Base-by-base conservation (phyloP, 2,888 invertebrate genomes). In the Himalopsyche anomala region DNA sequence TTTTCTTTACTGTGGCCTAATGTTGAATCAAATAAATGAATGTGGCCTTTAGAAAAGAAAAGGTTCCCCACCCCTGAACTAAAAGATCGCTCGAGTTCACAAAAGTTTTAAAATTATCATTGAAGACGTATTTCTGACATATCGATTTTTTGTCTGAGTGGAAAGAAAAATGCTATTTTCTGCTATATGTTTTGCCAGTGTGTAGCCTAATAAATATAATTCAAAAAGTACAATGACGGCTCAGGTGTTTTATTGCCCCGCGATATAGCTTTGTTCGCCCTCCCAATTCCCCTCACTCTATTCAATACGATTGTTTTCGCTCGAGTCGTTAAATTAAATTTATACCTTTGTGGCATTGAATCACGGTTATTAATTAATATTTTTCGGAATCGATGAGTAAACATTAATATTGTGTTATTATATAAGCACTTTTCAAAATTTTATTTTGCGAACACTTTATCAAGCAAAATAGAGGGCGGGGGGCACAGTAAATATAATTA, bases 211-310 rank as follows among this genome's bases (percentile, higher is more conserved):
- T 62, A 62, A 62, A 62, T 51, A 51, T 62, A 62, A 62, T 62
- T 62, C 62, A 62, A 62, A 62, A 28, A 62, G 62, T 62, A 62
- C 62, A 62, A 62, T 62, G 62, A 62, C 62, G 62, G 19, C 62
- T 62, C 62, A 62, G 62, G 62, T 62, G 62, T 62, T 62, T 62
- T 62, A 62, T 62, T 62, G 62, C 62, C 62, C 62, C 28, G n/a
- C 62, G 62, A 62, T 62, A 62, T 62, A 62, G 62, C 62, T 62
- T 62, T 62, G 62, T 62, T 62, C 62, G 62, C 62, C 62, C n/a
- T 62, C 62, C 62, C 6, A 11, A 19, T 62, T 28, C 62, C 62
- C 28, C 62, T 62, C 8, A 28, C 62, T 62, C 62, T 19, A 62
- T 62, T 62, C 62, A 62, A 62, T 62, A 62, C 62, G 62, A 62